These are phyloP conservation scores for Actias luna DNA, from an alignment of 2,888 invertebrate species.

Conservation along the genomic window DNA sequence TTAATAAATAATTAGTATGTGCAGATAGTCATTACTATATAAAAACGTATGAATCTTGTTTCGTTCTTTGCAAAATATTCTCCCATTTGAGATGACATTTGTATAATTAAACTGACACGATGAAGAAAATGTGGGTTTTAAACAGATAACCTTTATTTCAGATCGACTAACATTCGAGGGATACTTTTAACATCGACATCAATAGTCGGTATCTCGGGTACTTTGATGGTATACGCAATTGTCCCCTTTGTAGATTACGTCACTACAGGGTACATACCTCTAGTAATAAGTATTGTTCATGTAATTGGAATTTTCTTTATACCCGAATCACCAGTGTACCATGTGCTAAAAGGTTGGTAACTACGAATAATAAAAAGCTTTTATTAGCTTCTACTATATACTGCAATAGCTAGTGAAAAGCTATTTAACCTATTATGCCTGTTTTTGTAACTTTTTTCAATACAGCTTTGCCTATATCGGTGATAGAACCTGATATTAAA, in stretches of 20 bases:
- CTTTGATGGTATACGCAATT: slow-evolving; percentile 30
- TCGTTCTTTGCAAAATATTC: no score
- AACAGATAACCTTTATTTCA: slow-evolving; percentile 23
- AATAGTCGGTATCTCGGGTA: slow-evolving; percentile 33
- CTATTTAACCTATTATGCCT: no score
- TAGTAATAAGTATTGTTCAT: slow-evolving; percentile 37
- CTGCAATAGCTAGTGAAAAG: no score
- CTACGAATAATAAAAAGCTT: neutral
- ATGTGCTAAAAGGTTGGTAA: slow-evolving; percentile 44
- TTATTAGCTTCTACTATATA: no score
- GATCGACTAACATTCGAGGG: slow-evolving; percentile 45
- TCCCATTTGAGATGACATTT: no score
- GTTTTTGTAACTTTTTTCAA: no score
- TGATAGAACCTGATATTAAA: no score
- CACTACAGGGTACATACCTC: slow-evolving; percentile 39
- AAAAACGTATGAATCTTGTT: no score
- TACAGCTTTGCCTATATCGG: no score
- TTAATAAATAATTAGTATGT: no score
- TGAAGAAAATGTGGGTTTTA: neutral
- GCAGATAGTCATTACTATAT: no score
- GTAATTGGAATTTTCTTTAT: slow-evolving; percentile 35
- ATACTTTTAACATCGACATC: slow-evolving; percentile 35
- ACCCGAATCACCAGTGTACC: slow-evolving; percentile 49
- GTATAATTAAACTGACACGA: no score
- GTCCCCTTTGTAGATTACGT: slow-evolving; percentile 39